Conservation (phyloP, 2,888 invertebrate species). For the Bombylius discolor region DNA sequence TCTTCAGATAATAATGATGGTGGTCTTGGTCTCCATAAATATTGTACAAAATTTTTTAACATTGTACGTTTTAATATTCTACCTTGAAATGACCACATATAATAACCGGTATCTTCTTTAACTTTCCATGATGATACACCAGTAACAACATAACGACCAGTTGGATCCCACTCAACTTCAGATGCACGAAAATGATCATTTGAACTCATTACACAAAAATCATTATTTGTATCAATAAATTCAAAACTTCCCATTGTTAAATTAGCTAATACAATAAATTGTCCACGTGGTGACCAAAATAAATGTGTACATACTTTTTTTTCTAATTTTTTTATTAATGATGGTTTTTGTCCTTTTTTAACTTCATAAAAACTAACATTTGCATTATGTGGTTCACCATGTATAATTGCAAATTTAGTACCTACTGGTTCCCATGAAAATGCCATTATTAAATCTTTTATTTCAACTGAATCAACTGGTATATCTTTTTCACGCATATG, state of each 20-base stretch:
- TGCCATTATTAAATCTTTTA: conserved; percentile 82
- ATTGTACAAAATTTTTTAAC: conserved; percentile 86
- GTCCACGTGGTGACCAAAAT: conserved; percentile 93
- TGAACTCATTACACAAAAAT: conserved; percentile 88
- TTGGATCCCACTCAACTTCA: conserved; percentile 99
- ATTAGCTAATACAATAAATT: conserved; percentile 89
- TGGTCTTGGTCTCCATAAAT: conserved; percentile 92
- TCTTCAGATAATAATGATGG: conserved; percentile 68
- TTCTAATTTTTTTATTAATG: conserved; percentile 74
- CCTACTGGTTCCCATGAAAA: conserved; percentile 99
- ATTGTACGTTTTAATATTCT: conserved; percentile 61
- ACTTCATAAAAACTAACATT: conserved; percentile 90
- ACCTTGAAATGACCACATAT: conserved; percentile 96
- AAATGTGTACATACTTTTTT: conserved; percentile 80
- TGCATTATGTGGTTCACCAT: conserved; percentile 67
- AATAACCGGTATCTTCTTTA: conserved; percentile 85
- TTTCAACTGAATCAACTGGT: conserved; percentile 94
- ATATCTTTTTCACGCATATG: conserved; percentile 96
- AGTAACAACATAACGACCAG: conserved; percentile 91
- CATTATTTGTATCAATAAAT: conserved; percentile 86
- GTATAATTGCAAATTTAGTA: conserved; percentile 90
- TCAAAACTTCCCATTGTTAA: conserved; percentile 80
- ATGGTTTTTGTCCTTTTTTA: conserved; percentile 79
- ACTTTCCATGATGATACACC: conserved; percentile 92
- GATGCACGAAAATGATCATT: conserved; percentile 87